Conservation (phyloP, 2,113 vertebrate species). For the Mixornis gularis region DNA sequence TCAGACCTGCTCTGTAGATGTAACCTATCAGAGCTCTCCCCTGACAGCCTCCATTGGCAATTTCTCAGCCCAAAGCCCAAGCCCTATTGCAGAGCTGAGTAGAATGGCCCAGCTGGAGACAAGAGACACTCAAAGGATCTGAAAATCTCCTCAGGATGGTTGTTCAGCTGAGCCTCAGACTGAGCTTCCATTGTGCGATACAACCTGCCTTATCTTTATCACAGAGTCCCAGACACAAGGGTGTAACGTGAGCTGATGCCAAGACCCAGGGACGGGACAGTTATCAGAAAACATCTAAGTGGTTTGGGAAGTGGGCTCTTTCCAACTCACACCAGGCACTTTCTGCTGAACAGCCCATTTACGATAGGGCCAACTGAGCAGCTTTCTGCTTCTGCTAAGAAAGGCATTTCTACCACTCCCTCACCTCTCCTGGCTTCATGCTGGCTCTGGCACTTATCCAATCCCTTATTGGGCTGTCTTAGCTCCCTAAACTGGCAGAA, state of each 20-base stretch:
- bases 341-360: not conserved
- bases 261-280: not conserved
- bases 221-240: not conserved
- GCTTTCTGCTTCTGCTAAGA: not conserved
- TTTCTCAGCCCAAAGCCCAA: not conserved
- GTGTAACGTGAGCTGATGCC: slow-evolving; percentile 26
- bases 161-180: not conserved
- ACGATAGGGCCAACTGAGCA: not conserved
- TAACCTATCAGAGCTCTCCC: not conserved
- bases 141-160: not conserved
- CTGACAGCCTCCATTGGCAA: not conserved
- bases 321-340: not conserved
- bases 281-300: slow-evolving; percentile 39
- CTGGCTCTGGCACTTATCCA: not conserved
- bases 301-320: slow-evolving; percentile 31
- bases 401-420: not conserved
- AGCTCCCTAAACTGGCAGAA: not conserved
- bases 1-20: not conserved
- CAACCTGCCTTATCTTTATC: slow-evolving; percentile 51
- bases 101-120: not conserved
- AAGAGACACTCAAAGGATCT: not conserved
- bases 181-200: not conserved
- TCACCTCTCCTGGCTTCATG: not conserved
- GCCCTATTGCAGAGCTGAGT: not conserved
- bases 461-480: not conserved